Evolutionary conservation across 2,888 invertebrate genomes (phyloP).

Genomic region (Hirtodrosophila trivittata): DNA sequence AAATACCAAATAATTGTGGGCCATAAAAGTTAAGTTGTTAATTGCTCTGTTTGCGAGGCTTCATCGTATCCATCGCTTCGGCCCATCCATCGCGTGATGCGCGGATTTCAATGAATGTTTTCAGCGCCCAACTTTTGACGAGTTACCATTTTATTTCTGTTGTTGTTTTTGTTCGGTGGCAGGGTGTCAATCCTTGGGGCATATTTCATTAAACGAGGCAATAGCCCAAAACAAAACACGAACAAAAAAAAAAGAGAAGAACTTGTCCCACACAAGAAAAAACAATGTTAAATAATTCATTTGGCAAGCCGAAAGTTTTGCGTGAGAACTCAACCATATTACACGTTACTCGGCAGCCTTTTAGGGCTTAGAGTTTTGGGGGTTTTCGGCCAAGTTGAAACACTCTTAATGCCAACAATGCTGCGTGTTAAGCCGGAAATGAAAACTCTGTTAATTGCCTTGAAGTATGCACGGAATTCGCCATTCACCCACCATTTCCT

Average conservation of each 20-base stretch:
- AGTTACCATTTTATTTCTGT: slow-evolving; percentile 37
- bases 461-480: slow-evolving; percentile 66
- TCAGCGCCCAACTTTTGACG: slow-evolving; percentile 46
- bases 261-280: slow-evolving; percentile 40
- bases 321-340: slow-evolving; percentile 76
- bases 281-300: slow-evolving; percentile 75
- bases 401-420: slow-evolving; percentile 9
- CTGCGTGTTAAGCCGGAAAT: slow-evolving; percentile 73
- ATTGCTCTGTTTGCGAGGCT: slow-evolving; percentile 55
- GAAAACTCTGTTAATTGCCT: slow-evolving; percentile 73
- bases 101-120: slow-evolving; percentile 39
- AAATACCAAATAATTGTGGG: slow-evolving; percentile 74
- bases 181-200: slow-evolving; percentile 47
- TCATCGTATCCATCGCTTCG: slow-evolving; percentile 20
- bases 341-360: slow-evolving; percentile 42
- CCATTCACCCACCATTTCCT: slow-evolving; percentile 28
- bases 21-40: slow-evolving; percentile 75
- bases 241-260: slow-evolving; percentile 5
- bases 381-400: not conserved
- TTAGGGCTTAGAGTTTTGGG: slow-evolving; percentile 11
- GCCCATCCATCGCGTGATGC: slow-evolving; percentile 36
- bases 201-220: slow-evolving; percentile 59
- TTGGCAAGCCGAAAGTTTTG: slow-evolving; percentile 65
- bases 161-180: slow-evolving; percentile 4
- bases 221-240: slow-evolving; percentile 10